Evolutionary conservation across 2,797 vertebrate genomes (phyloP).

Genomic region (Oryzias sinensis): DNA sequence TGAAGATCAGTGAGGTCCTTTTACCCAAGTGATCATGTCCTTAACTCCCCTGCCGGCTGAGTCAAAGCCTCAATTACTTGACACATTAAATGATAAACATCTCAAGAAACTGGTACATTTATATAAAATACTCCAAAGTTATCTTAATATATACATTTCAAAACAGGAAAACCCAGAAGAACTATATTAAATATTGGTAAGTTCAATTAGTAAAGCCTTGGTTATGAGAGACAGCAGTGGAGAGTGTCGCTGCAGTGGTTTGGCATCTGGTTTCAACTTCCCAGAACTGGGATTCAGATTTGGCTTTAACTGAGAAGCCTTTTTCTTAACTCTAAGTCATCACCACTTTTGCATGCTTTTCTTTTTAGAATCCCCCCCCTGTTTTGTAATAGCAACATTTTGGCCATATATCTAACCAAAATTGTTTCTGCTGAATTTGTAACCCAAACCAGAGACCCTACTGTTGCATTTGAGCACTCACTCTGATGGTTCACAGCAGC

Average conservation of each 20-base stretch:
- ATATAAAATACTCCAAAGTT: slow-evolving; percentile 24
- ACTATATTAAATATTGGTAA: background rate
- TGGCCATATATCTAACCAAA: slow-evolving; percentile 24
- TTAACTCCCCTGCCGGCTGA: slow-evolving; percentile 13
- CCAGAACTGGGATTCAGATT: slow-evolving; percentile 32
- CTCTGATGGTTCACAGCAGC: no score
- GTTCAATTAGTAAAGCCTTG: slow-evolving; percentile 14
- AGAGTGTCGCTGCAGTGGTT: slow-evolving; percentile 32
- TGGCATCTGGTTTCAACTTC: slow-evolving; percentile 57
- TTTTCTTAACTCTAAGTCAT: slow-evolving; percentile 26
- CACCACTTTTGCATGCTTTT: background rate
- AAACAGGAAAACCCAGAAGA: slow-evolving; percentile 5
- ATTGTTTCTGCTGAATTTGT: slow-evolving; percentile 24
- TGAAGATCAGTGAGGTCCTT: background rate
- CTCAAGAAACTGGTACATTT: background rate
- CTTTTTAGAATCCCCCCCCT: slow-evolving; percentile 1
- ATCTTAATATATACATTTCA: background rate
- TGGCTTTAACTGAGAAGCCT: slow-evolving; percentile 29
- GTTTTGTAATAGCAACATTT: slow-evolving; percentile 39
- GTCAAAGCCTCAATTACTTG: slow-evolving; percentile 11
- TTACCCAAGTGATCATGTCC: slow-evolving; percentile 1
- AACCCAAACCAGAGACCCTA: slow-evolving; percentile 3
- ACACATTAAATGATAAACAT: slow-evolving; percentile 9
- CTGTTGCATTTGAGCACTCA: no score
- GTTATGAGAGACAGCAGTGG: slow-evolving; percentile 23